Base-by-base conservation (phyloP, 2,113 vertebrate species). In the Pollachius pollachius region DNA sequence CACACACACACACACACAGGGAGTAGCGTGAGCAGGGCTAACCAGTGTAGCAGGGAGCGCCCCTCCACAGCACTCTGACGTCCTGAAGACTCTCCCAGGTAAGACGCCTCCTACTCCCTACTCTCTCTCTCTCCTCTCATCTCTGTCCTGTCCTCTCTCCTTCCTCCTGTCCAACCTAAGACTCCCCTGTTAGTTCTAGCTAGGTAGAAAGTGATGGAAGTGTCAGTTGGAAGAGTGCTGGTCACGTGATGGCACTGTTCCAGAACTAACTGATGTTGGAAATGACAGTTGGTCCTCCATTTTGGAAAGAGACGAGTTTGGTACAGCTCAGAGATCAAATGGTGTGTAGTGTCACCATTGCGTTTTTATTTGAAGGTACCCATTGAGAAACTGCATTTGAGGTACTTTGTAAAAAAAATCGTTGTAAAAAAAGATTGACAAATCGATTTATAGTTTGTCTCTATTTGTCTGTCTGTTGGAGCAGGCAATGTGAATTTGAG, bases 21-120 rank as follows among this genome's bases (percentile, higher is more conserved):
- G 30, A 34, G 30, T 34, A 34, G 30, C 30, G 30, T 34, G 30
- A 34, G 30, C 65, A 64, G 60, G 52, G 41, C 41, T 48, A 48
- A 48, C 41, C 65, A 88, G 92, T 90, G 88, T 94, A 94, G 94
- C 89, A 95, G 96, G 96, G 96, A 94, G 95, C 94, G 95, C 95
- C 94, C 93, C 93, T 95, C 93, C 96, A 95, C 95, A 97, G 96
- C 94, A 96, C 95, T 90, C 93, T 94, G 91, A 48, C 86, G 93
- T 90, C 95, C 95, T 97, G 95, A 96, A 97, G 95, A 95, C 83
- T 72, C 69, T 23, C 70, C 21, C 82, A 95, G 95, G 96, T 96
- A 93, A 96, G 94, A 92, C 83, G 75, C 87, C 85, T 73, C 89
- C 89, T 80, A 48, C 9, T 41, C 37, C 37, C 37, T 41, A 80